Evolutionary conservation across 1,140 invertebrate genomes (phyloP).

Genomic region (Amphibalanus amphitrite): DNA sequence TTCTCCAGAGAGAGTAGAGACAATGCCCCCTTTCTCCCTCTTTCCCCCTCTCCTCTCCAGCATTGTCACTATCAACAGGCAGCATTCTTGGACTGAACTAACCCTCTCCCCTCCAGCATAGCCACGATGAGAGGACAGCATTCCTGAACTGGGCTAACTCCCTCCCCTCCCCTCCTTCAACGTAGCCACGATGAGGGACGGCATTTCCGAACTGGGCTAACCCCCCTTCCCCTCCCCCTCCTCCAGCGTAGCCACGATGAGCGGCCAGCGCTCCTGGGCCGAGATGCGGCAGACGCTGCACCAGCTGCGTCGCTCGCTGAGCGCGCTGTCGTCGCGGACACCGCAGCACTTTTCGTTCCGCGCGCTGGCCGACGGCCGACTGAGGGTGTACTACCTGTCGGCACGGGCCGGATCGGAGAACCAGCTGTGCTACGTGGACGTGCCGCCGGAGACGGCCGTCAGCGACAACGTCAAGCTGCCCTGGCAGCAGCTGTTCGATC

Average conservation of each 20-base stretch:
- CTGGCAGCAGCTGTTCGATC: neutral
- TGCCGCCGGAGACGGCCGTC: neutral
- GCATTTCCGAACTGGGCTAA: too few species aligned
- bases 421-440: constrained; percentile 2
- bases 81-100: too few species aligned
- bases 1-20: too few species aligned
- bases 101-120: too few species aligned
- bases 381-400: neutral
- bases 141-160: too few species aligned
- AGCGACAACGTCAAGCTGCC: neutral
- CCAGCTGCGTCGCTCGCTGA: constrained; percentile 3
- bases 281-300: constrained; percentile 3
- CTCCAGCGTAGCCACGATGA: neutral
- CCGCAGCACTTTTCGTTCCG: constrained; percentile 2
- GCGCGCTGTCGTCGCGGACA: neutral
- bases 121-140: too few species aligned
- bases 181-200: too few species aligned
- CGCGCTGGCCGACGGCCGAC: neutral
- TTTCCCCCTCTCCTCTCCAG: too few species aligned
- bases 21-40: too few species aligned
- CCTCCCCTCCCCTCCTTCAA: too few species aligned
- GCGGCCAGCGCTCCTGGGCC: neutral
- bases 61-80: too few species aligned
- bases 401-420: neutral
- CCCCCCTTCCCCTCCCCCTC: too few species aligned